Conservation (phyloP, 2,113 vertebrate genomes). For the Apaloderma vittatum region DNA sequence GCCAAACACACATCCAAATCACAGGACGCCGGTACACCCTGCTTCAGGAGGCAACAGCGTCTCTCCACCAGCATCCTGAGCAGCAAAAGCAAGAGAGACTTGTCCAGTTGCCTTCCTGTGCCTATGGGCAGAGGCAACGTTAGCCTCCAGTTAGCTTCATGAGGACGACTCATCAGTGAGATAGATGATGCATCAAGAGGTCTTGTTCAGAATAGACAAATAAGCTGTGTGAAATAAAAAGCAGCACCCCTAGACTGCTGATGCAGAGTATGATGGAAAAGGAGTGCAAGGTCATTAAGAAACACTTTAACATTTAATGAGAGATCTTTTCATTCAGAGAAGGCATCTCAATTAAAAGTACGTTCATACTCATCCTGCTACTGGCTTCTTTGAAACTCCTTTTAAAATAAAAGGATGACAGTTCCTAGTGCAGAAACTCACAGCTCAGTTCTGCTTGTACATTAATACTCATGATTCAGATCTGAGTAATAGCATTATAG, state of each 20-base stretch:
- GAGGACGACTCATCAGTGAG: background rate
- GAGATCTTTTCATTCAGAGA: background rate
- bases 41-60: background rate
- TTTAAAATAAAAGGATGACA: slow-evolving; percentile 5
- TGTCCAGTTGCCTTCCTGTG: background rate
- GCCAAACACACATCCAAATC: background rate
- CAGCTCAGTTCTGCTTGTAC: background rate
- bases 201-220: background rate
- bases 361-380: background rate
- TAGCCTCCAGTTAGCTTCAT: background rate
- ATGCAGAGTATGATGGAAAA: background rate
- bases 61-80: background rate
- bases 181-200: background rate
- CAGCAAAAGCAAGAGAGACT: background rate
- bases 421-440: background rate
- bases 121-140: background rate
- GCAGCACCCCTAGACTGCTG: background rate
- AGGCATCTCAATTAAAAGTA: background rate
- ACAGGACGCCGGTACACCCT: background rate
- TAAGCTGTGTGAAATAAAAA: background rate
- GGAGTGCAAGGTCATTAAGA: background rate
- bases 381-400: background rate
- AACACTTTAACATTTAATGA: slow-evolving; percentile 38
- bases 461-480: background rate
- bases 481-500: slow-evolving; percentile 31